Evolutionary conservation across 2,113 vertebrate genomes (phyloP), one percentile per base, ranked within the genome.

Genomic region (Camelus dromedarius): DNA sequence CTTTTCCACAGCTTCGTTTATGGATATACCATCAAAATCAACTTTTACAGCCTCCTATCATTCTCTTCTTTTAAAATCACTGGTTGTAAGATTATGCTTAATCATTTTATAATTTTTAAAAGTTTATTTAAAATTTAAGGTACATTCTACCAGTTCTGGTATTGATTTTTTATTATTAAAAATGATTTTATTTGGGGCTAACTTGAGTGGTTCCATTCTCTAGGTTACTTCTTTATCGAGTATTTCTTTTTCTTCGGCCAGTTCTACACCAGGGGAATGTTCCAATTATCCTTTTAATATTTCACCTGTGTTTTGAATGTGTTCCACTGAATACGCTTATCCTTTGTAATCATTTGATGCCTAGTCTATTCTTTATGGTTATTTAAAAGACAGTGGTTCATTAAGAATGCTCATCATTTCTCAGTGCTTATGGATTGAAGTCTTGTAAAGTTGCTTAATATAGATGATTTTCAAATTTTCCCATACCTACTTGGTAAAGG

Each of bases 391-490:
- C 6, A 60, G 3, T 52, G 22, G 26, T 89, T 93, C 35, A 64
- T 96, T 81, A 56, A 15, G 14, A 48, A 64, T 67, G 4, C 26
- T 81, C 60, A 85, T 18, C 10, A 28, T 81, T 69, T 7, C 11
- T 80, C 10, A 54, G 14, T 19, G 22, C 16, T 95, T 20, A 52
- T 85, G 18, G 3, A 70, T 89, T 75, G 11, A 24, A 58, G 5
- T 28, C 15, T 30, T 66, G 14, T 46, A 77, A 89, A 19, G 58
- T 15, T 83, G 30, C 18, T 73, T 86, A 64, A 76, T 85, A 85
- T 30, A 94, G 89, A 85, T 73, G 30, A 73, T 62, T 81, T 85
- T 82, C 24, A 75, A 73, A n/a, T 60, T 69, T 92, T 42, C n/a
- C 46, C 73, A 18, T 85, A 73, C 8, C 22, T 72, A 35, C 48